phyloP scores from a whole-genome alignment of 2,113 vertebrate genomes.

The Zosterops borbonicus region DNA sequence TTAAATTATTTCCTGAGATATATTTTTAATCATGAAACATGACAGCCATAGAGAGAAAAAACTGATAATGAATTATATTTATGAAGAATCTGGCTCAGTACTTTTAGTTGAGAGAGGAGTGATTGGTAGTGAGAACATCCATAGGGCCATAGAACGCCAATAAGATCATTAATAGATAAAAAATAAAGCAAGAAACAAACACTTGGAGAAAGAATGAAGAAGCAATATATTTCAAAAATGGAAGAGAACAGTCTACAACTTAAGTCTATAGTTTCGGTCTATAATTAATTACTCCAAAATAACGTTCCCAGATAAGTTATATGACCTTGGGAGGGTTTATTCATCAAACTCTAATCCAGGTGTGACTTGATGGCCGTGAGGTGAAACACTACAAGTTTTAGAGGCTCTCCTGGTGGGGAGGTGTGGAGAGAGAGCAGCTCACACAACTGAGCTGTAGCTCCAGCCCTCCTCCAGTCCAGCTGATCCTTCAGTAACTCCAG shows the following conservation, averaged over 20 bases:
- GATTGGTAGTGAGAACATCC: not conserved
- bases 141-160: not conserved
- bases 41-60: not conserved
- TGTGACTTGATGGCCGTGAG: not conserved
- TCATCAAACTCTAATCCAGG: not conserved
- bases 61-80: slow-evolving; percentile 13
- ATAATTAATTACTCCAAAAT: not conserved
- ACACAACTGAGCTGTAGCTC: not conserved
- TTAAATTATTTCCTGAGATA: slow-evolving; percentile 30
- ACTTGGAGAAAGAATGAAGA: not conserved
- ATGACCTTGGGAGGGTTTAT: not conserved
- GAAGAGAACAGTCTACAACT: not conserved
- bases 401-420: not conserved
- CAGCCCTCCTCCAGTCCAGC: not conserved
- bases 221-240: not conserved
- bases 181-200: slow-evolving; percentile 1
- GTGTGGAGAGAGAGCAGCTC: not conserved
- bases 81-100: not conserved
- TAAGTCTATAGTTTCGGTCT: not conserved
- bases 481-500: not conserved
- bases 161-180: not conserved
- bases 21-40: slow-evolving; percentile 30
- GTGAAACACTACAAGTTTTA: not conserved
- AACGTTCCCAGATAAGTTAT: not conserved
- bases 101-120: not conserved